Evolutionary conservation across 2,113 vertebrate species (phyloP), one percentile per base, ranked within the genome.

Genomic region (Caranx ignobilis): DNA sequence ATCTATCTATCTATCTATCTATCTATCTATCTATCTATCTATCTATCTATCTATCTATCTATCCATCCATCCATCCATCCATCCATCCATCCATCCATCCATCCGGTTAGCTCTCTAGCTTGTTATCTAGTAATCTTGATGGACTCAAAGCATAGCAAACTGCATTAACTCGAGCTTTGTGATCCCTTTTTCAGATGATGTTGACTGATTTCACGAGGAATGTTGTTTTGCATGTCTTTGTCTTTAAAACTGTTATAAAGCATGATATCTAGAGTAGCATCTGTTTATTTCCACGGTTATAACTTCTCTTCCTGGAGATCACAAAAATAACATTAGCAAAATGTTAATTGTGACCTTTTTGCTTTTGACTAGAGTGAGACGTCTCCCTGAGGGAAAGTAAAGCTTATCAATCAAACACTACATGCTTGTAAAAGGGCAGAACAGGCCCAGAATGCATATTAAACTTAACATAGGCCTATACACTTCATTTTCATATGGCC

Each of bases 301-400:
- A 67, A 45, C 39, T 61, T 48, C 70, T 76, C 39, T 61, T 71
- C 65, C 11, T 35, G 6, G 34, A 43, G 43, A 70, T 77, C 69
- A 47, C 45, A 77, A 43, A 74, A 81, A 81, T 75, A 85, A 81
- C 77, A 85, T 85, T 61, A 83, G 82, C 77, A 10, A 89, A 83
- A 91, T 92, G 90, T 84, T 90, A 92, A 93, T 92, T 84, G 56
- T 92, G 87, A 91, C 90, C 88, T 92, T 93, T 91, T 82, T 89
- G 56, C 63, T 69, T 90, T 85, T 57, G 77, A 85, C 37, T 69
- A 47, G 77, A 86, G 80, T 73, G 48, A 75, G 84, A 88, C 15
- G 52, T 69, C 34, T 62, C 62, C 86, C 73, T 21, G 43, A 52
- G 77, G 77, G 79, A 5, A 82, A 64, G 37, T 67, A 61, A 77